phyloP scores from a whole-genome alignment of 2,113 vertebrate species.

The Isichthys henryi region DNA sequence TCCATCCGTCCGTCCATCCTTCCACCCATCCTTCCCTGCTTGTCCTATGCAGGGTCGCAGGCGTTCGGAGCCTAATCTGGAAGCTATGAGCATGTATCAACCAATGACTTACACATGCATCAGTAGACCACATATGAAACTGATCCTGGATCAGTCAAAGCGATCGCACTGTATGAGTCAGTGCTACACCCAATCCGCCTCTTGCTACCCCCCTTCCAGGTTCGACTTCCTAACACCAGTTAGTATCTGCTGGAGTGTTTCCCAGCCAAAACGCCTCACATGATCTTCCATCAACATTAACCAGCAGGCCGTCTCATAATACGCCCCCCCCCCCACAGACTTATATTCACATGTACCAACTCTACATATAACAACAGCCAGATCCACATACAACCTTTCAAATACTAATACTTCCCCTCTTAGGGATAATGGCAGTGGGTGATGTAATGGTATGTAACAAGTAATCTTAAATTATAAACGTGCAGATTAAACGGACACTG shows the following conservation, averaged over 20 bases:
- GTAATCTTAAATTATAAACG: background rate
- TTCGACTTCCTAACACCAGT: constrained; percentile 58
- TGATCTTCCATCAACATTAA: background rate
- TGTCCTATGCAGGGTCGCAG: background rate
- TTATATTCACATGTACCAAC: background rate
- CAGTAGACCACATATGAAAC: background rate
- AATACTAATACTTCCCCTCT: background rate
- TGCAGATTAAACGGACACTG: background rate
- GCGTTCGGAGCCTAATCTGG: background rate
- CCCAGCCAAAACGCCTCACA: constrained; percentile 35
- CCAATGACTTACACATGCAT: background rate
- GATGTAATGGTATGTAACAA: background rate
- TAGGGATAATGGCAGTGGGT: background rate
- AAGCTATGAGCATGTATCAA: background rate
- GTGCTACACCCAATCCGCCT: constrained; percentile 28
- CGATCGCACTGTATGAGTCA: constrained; percentile 27
- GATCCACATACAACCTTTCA: background rate
- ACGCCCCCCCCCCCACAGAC: background rate
- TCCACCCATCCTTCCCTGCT: background rate
- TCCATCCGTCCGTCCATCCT: too few species aligned
- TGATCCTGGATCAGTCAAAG: background rate
- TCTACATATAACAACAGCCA: background rate
- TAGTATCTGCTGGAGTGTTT: constrained; percentile 40
- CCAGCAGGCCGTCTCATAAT: background rate
- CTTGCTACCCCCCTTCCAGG: constrained; percentile 49